A percentile compares a stretch with the other conserved stretches of the same genome.
These are phyloP conservation scores for Chrysotoxum bicinctum DNA, from an alignment of 2,888 invertebrate genomes.

Conservation along the genomic window DNA sequence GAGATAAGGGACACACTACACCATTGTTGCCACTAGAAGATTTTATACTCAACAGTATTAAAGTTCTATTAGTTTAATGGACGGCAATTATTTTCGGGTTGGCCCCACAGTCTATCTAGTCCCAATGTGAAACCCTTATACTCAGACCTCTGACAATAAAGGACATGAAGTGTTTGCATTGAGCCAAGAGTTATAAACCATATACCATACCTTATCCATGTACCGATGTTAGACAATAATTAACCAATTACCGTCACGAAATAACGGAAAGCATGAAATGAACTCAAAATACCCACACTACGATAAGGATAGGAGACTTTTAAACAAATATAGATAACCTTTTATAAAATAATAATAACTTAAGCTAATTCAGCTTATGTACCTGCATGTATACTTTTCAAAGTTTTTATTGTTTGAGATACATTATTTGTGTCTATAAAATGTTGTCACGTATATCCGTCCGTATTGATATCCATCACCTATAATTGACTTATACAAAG, in stretches of 20 bases:
- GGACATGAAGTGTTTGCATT: conserved; percentile 18
- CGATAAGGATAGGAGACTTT: neutral
- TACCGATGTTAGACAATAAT: conserved; percentile 41
- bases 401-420: conserved; percentile 18
- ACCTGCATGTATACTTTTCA: conserved; percentile 23
- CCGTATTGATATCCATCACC: neutral
- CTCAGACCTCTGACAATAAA: neutral
- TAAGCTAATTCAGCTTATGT: neutral
- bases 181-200: conserved; percentile 12
- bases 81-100: conserved; percentile 29
- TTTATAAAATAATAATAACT: conserved; percentile 5
- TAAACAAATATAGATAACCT: neutral
- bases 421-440: conserved; percentile 19
- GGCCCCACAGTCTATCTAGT: neutral
- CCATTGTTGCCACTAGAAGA: conserved; percentile 31
- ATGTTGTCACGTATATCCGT: neutral
- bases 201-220: neutral
- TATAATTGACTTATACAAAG: neutral
- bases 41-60: conserved; percentile 22
- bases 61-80: conserved; percentile 57
- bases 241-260: conserved; percentile 61
- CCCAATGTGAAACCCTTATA: neutral
- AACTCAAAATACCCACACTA: neutral
- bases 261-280: conserved; percentile 3
- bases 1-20: neutral